Evolutionary conservation across 2,888 invertebrate species (phyloP), one percentile per base, ranked within the genome.

Genomic region (Sphinx pinastri): DNA sequence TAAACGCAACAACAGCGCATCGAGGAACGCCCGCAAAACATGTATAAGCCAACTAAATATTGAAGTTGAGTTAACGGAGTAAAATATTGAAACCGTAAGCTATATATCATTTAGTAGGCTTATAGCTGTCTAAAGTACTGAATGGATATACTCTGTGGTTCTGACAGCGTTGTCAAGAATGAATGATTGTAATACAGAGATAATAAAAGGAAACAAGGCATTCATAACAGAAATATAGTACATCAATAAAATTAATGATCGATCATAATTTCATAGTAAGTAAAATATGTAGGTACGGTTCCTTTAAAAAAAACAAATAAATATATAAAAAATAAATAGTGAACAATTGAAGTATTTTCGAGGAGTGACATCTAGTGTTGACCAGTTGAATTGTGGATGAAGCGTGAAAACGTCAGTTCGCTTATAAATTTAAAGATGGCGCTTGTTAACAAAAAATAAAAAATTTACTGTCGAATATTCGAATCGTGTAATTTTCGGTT

Each of bases 1-100:
- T 59, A 71, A 73, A 75, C 72, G 67, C 67, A 67, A 59, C 11
- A 66, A 51, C 57, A 70, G 76, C 78, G 80, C 78, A 72, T 76
- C 78, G 79, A 84, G 77, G 83, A 83, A 84, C 85, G 81, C 83
- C 81, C 79, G 84, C 79, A 80, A 75, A 73, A 75, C 72, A 69
- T 72, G 66, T 81, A 75, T 67, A 75, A 25, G 25, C 71, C 75
- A 59, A 72, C 69, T 14, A 75, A 81, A 70, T 76, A 68, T 2
- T 58, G 67, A 67, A 74, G 74, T 66, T 16, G 10, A 49, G 49
- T 16, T 49, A 25, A 63, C 63, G 19, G 19, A 19, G 63, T 49
- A 63, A 63, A 63, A 19, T 16, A 63, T 49, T 13, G 2, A 63
- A 13, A 47, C 63, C 11, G 19, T 13, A 59, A 38, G 31, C 45